Conservation (phyloP, 2,888 invertebrate genomes). For the Tubiluchus corallicola region DNA sequence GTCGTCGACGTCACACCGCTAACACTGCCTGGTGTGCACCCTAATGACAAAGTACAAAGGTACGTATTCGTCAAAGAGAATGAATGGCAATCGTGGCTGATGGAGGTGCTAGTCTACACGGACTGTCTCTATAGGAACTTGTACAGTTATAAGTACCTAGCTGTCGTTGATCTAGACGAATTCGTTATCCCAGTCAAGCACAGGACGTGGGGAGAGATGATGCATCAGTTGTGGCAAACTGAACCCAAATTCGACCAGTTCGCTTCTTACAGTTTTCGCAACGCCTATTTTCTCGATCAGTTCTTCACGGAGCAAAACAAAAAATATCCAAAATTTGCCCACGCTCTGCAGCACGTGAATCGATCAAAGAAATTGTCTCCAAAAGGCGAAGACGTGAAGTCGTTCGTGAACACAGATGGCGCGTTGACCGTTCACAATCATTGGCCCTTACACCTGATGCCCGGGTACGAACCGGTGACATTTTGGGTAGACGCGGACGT, state of each 20-base stretch:
- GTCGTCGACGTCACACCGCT: slow-evolving; percentile 48
- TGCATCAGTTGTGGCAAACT: slow-evolving; percentile 43
- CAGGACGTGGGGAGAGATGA: slow-evolving; percentile 51
- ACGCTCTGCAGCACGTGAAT: slow-evolving; percentile 31
- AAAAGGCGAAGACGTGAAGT: slow-evolving; percentile 47
- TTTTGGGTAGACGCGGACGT: slow-evolving; percentile 59
- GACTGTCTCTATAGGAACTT: slow-evolving; percentile 84
- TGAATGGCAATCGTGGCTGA: slow-evolving; percentile 77
- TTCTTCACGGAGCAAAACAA: slow-evolving; percentile 34
- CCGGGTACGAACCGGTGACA: slow-evolving; percentile 28
- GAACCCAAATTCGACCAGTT: slow-evolving; percentile 9
- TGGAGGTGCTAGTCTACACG: slow-evolving; percentile 87
- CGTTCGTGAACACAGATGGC: slow-evolving; percentile 44
- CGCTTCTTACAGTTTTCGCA: slow-evolving; percentile 40
- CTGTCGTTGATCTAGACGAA: slow-evolving; percentile 86
- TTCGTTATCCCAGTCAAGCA: slow-evolving; percentile 69
- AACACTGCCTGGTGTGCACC: slow-evolving; percentile 69
- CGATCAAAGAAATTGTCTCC: slow-evolving; percentile 41
- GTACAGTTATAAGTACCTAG: slow-evolving; percentile 53
- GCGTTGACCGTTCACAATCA: slow-evolving; percentile 54
- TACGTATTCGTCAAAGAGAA: slow-evolving; percentile 58
- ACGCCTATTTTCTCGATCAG: slow-evolving; percentile 80
- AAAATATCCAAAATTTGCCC: slow-evolving; percentile 37
- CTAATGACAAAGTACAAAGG: slow-evolving; percentile 48
- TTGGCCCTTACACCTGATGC: slow-evolving; percentile 43